Conservation (phyloP, 2,888 invertebrate genomes). For the Agonopterix heracliana region DNA sequence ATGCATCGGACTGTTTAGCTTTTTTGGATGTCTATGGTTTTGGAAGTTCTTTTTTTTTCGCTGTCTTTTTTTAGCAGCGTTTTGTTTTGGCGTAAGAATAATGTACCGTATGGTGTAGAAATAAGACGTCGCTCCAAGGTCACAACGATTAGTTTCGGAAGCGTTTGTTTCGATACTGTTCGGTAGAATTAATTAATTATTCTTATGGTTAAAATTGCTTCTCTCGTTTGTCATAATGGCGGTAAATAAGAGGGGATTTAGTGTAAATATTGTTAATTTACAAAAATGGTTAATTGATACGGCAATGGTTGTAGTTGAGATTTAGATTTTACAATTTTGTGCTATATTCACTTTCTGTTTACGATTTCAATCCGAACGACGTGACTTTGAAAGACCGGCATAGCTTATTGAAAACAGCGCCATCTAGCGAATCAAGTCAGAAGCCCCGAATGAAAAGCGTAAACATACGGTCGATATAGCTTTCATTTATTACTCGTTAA, state of each 20-base stretch:
- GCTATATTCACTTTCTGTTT: conserved; percentile 28
- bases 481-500: conserved; percentile 43
- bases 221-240: conserved; percentile 6
- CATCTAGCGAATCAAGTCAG: conserved; percentile 22
- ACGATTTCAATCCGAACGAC: conserved; percentile 13
- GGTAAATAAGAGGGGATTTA: conserved; percentile 21
- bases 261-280: conserved; percentile 46
- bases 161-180: too few species aligned
- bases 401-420: conserved; percentile 22
- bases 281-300: conserved; percentile 20
- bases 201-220: not conserved
- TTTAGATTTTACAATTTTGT: conserved; percentile 33
- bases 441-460: conserved; percentile 5
- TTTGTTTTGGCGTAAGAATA: not conserved
- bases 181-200: too few species aligned
- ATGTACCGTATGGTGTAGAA: too few species aligned
- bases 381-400: conserved; percentile 43
- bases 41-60: not conserved
- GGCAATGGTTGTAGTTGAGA: conserved; percentile 47
- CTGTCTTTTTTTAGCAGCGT: not conserved
- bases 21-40: conserved; percentile 13
- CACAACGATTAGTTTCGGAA: too few species aligned
- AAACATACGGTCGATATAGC: conserved; percentile 30
- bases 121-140: not conserved
- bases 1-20: conserved; percentile 51